Base-by-base conservation (phyloP, 2,797 vertebrate species). In the Florisuga fusca region DNA sequence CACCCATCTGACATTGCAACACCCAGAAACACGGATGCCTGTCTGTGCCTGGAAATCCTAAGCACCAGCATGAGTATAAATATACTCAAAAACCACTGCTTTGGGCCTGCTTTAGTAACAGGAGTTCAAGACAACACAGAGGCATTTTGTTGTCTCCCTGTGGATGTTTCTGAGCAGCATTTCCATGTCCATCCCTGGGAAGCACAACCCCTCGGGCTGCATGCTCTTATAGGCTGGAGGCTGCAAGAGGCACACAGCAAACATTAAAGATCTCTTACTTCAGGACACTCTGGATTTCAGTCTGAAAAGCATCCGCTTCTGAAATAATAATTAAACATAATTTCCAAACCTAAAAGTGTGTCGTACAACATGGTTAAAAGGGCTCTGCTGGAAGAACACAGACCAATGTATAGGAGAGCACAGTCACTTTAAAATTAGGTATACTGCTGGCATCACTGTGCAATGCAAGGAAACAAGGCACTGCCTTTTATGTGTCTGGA, bases 291-390 rank as follows among this genome's bases (percentile, higher is more conserved):
- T 61, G 27, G 36, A 13, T 61, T 33, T 58, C 33, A 25, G 18
- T 71, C 51, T 66, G 55, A 48, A 59, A 48, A 64, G 19, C 46
- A 31, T 13, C 14, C 5, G 73, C 7, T 80, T 58, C 62, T 74
- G 45, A 73, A 80, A 48, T 43, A 34, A 45, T 23, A 59, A 13
- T 19, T 29, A 23, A 77, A 11, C 3, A 3, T 8, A 0, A 0
- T 62, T 84, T 90, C 45, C 72, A 91, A 71, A 59, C 10, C 41
- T 41, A 31, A 45, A 72, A n/a, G 26, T 20, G 4, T 7, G 31
- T 16, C 16, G 22, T n/a, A n/a, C 13, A 25, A 11, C 4, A 8
- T 6, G n/a, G 25, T 20, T 9, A 36, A 72, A 63, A 51, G 31
- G 50, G n/a, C 51, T 75, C 53, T 68, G 29, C 43, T 53, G 45